These are phyloP conservation scores for Calonectris borealis DNA, from an alignment of 2,113 vertebrate genomes.

Conservation along the genomic window DNA sequence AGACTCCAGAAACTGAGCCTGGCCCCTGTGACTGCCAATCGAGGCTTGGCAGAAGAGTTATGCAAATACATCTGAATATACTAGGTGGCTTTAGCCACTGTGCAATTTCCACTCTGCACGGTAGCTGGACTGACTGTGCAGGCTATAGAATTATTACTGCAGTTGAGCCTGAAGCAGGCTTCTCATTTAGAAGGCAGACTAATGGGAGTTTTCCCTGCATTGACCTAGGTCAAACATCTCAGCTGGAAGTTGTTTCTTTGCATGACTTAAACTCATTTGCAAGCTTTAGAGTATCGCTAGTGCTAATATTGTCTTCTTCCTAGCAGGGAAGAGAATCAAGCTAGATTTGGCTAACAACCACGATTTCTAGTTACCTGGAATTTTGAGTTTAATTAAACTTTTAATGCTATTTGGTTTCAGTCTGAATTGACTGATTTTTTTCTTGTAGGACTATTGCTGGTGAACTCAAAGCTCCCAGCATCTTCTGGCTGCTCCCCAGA, in stretches of 20 bases:
- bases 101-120: background rate
- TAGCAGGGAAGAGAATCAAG: background rate
- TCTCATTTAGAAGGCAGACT: slow-evolving; percentile 12
- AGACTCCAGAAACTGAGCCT: background rate
- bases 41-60: background rate
- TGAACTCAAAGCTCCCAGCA: background rate
- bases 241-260: slow-evolving; percentile 54
- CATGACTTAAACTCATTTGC: slow-evolving; percentile 42
- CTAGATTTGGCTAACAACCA: background rate
- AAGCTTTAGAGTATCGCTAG: background rate
- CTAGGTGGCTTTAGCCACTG: background rate
- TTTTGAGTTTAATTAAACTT: slow-evolving; percentile 3
- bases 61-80: background rate
- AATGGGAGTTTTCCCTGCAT: background rate
- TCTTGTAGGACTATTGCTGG: background rate
- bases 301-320: background rate
- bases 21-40: background rate
- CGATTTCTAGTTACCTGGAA: background rate
- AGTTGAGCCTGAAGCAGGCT: background rate
- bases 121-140: background rate
- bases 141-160: slow-evolving; percentile 36
- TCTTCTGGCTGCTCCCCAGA: background rate
- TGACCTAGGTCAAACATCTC: slow-evolving; percentile 54
- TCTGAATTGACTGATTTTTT: background rate
- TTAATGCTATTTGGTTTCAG: background rate